Base-by-base conservation (phyloP, 1,140 invertebrate species). In the Lysiphlebus fabarum region DNA sequence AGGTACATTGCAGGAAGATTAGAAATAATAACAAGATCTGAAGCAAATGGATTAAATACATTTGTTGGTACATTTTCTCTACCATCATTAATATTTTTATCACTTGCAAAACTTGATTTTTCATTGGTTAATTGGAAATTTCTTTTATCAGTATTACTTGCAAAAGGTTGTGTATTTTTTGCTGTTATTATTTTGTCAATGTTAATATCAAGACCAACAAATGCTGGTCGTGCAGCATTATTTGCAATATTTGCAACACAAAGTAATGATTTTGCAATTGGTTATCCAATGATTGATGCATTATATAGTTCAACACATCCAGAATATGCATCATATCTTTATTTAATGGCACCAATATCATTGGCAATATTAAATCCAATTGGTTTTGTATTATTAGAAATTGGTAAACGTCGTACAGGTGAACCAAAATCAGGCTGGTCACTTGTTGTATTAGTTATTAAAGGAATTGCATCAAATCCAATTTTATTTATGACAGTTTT, bases 231-330 rank as follows among this genome's bases (percentile, higher is more conserved):
- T 68, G 91, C 92, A 54, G 95, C 93, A 10, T 81, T 98, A 17
- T 95, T 91, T 83, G 92, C 91, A 33, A 98, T 98, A 67, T 96
- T 98, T 76, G 91, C 90, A 49, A 98, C 95, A 0, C 95, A 98
- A 73, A 96, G 92, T 72, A 99, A 99, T 85, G 95, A 99, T 79
- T 98, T 98, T 84, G 95, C 95, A 49, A 86, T 99, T 65, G 95
- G 95, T 59, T 96, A 92, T 81, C 95, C 95, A 5, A 95, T 98
- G 69, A 86, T 92, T 51, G 83, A 82, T 70, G 89, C 89, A 44
- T 76, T 91, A 7, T 92, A 91, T 73, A 81, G 84, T 65, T 81
- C 84, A 58, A 86, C 85, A 6, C 92, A 97, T 81, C 91, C 93
- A 6, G 91, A 96, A 68, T 97, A 92, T 82, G 83, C 92, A 1